Evolutionary conservation across 2,113 vertebrate species (phyloP), one percentile per base, ranked within the genome.

Genomic region (Phyllostomus hastatus): DNA sequence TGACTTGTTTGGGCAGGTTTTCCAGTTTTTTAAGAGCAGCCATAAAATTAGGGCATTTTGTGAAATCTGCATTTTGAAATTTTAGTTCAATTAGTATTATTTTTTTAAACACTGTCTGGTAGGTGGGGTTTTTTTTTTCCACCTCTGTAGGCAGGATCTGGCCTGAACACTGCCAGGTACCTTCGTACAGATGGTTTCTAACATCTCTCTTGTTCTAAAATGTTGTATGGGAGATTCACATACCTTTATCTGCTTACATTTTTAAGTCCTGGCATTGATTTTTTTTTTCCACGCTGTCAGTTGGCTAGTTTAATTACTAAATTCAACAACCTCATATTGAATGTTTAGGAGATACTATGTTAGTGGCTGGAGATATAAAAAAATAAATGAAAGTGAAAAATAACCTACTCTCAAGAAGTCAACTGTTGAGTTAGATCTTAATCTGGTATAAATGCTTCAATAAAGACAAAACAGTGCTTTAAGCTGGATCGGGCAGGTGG

Each of bases 41-140:
- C 22, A 73, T 61, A 75, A 93, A 94, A 48, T 82, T 28, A 26
- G 33, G n/a, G 59, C 17, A 86, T 78, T 70, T 52, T 88, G 38
- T 90, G 85, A 93, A 93, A 85, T 4, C n/a, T 92, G 69, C 54
- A 59, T 83, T 92, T 57, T 61, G 73, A 95, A 91, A 70, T 76
- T 82, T 90, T 35, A 31, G 12, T 12, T 41, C 20, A 64, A 48
- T 35, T 33, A 61, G 26, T 64, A 64, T 12, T 64, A 12, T 64
- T 64, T 64, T 24, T 66, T 83, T 69, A 59, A 78, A 78, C 46
- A 86, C 43, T 86, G 43, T 41, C 22, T 86, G 24, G 10, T 57
- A 85, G 50, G 33, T 54, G 50, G 19, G 50, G 52, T 50, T 52
- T 28, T 17, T 81, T 22, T 24, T 38, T 16, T 2, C 54, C 38